A percentile compares a stretch with the other conserved stretches of the same genome.
These are phyloP conservation scores for Chlamydotis undulata DNA, from an alignment of 2,113 vertebrate species.

Conservation along the genomic window DNA sequence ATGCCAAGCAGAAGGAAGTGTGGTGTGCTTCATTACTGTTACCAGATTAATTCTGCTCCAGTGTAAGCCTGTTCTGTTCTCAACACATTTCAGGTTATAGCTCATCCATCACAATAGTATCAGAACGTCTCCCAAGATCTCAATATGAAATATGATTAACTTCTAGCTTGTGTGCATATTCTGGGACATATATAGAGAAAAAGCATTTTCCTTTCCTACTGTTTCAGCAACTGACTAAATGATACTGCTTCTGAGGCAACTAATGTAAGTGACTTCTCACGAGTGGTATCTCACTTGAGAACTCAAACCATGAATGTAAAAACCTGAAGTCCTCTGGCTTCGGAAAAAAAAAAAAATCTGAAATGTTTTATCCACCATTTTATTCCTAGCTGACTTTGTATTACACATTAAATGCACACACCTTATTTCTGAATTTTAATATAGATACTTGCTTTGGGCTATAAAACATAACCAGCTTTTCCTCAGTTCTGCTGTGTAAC, in stretches of 20 bases:
- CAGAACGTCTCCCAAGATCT: background rate
- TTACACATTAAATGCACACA: background rate
- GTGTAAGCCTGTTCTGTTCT: background rate
- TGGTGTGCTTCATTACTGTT: background rate
- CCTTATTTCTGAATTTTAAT: background rate
- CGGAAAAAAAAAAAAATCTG: background rate
- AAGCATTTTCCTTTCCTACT: background rate
- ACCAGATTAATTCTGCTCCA: background rate
- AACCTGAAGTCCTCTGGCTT: background rate
- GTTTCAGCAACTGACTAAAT: background rate
- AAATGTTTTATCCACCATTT: background rate
- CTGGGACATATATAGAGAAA: background rate
- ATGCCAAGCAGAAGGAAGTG: background rate
- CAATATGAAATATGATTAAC: background rate
- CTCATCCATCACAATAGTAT: background rate
- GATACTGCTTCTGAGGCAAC: background rate
- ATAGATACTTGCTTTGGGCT: conserved; percentile 15
- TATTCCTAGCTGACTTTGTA: background rate
- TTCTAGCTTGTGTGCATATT: background rate
- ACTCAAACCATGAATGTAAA: background rate
- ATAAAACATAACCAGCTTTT: conserved; percentile 3
- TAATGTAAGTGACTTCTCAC: background rate
- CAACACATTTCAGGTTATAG: background rate
- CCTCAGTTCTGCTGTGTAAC: background rate
- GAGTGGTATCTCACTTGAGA: background rate